Evolutionary conservation across 2,888 invertebrate genomes (phyloP).

Genomic region (Hydroisotoma schaefferi): DNA sequence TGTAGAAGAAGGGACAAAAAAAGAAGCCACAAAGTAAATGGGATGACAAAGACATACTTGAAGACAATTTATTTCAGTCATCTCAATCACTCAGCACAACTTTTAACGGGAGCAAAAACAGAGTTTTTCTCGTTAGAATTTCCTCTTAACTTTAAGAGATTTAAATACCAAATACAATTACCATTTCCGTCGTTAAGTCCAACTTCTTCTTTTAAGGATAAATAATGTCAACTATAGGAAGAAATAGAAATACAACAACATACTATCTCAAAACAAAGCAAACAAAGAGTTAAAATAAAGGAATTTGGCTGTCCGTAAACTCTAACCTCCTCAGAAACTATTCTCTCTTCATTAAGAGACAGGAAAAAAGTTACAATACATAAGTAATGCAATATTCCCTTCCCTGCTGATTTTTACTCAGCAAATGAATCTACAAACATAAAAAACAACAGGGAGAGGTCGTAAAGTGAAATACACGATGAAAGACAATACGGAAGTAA

Average conservation of each 20-base stretch:
- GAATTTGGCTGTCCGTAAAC: background rate
- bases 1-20: no score
- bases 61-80: no score
- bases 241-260: no score
- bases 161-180: conserved; percentile 6
- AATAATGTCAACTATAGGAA: no score
- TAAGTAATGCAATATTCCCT: conserved; percentile 8
- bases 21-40: conserved; percentile 1
- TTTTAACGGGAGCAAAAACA: no score
- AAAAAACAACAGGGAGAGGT: background rate
- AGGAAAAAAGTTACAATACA: conserved; percentile 19
- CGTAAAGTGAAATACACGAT: background rate
- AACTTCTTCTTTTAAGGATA: no score
- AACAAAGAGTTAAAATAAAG: background rate
- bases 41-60: background rate
- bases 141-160: background rate
- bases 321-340: conserved; percentile 15
- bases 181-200: no score
- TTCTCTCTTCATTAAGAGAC: conserved; percentile 27
- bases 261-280: background rate
- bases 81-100: no score
- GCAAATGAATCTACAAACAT: background rate
- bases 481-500: conserved; percentile 5
- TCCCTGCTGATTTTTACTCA: conserved; percentile 10
- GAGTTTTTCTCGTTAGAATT: background rate